Evolutionary conservation across 2,113 vertebrate genomes (phyloP).

Genomic region (Lycocorax pyrrhopterus): DNA sequence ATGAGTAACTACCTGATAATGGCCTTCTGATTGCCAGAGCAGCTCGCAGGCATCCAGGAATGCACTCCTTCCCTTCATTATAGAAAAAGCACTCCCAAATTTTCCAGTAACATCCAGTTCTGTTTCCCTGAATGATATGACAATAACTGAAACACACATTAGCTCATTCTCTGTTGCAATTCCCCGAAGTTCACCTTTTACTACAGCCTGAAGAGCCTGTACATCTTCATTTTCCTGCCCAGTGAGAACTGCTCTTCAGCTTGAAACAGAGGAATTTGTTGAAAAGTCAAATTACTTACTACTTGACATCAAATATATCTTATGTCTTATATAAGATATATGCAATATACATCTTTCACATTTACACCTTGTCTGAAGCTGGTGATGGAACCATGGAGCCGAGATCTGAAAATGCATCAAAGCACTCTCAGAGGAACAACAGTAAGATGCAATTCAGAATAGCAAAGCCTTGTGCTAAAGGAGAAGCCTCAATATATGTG

Average conservation of each 20-base stretch:
- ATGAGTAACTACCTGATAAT: neutral
- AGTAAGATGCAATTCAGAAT: neutral
- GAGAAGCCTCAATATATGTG: neutral
- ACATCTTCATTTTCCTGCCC: neutral
- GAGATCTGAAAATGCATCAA: neutral
- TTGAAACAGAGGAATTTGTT: neutral
- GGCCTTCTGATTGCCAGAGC: neutral
- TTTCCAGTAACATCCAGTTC: neutral
- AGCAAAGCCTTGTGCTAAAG: neutral
- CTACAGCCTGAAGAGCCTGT: neutral
- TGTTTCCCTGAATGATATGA: neutral
- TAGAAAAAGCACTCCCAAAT: neutral
- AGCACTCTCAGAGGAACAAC: neutral
- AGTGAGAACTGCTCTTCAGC: neutral
- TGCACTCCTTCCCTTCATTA: neutral
- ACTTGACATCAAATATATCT: neutral
- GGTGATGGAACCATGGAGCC: neutral
- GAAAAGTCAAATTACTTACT: neutral
- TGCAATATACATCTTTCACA: neutral
- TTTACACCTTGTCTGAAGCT: neutral
- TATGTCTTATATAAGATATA: neutral
- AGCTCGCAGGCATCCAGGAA: neutral
- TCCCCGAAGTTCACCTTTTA: neutral
- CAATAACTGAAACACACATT: neutral
- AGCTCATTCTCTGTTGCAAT: neutral